These are phyloP conservation scores for Xenotilapia longispinis DNA, from an alignment of 2,113 vertebrate genomes.

Conservation along the genomic window DNA sequence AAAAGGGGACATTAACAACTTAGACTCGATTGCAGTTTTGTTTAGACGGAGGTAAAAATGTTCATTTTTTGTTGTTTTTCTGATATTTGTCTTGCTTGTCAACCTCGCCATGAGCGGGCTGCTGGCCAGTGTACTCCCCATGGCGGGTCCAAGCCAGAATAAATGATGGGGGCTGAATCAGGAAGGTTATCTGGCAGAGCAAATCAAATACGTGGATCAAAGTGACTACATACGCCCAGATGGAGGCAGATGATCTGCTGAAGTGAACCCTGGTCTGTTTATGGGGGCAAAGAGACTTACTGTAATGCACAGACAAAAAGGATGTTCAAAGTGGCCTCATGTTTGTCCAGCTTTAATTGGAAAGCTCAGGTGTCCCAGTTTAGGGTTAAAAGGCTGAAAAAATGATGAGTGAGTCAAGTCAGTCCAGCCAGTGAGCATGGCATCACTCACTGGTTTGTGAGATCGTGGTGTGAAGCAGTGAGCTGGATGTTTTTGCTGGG, in stretches of 20 bases:
- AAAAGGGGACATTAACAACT: not conserved
- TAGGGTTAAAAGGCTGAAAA: accelerated
- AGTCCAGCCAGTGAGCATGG: not conserved
- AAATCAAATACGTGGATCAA: not conserved
- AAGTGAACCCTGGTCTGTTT: not conserved
- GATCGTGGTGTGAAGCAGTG: not conserved
- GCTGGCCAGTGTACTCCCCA: accelerated
- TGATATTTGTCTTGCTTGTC: not conserved
- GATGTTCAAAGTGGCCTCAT: not conserved
- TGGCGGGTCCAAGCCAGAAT: not conserved
- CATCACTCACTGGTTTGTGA: not conserved
- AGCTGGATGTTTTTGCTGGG: not conserved
- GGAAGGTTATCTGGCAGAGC: not conserved
- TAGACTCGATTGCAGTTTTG: too few species aligned
- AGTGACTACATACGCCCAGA: not conserved
- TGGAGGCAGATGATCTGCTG: not conserved
- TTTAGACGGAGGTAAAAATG: not conserved
- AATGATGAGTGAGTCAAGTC: not conserved
- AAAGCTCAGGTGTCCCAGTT: not conserved
- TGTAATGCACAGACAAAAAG: not conserved
- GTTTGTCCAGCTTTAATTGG: not conserved
- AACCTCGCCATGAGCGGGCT: not conserved
- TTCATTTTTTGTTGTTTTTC: not conserved
- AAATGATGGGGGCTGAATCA: not conserved
- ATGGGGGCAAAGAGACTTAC: not conserved